Base-by-base conservation (phyloP, 1,140 invertebrate species). In the Calliopsis andreniformis region DNA sequence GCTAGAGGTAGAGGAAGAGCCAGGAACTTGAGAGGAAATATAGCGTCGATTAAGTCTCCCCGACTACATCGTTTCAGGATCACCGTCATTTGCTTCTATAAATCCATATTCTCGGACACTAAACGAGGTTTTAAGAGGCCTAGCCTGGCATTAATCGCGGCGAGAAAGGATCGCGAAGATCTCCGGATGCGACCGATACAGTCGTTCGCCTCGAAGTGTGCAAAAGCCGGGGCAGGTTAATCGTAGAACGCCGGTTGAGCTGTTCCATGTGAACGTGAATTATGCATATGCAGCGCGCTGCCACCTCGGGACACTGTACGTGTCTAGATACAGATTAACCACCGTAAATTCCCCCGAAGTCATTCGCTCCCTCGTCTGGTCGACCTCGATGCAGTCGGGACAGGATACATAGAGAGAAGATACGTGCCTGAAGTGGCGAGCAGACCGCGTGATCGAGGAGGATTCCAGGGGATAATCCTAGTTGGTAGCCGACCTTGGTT, bases 401-500 rank as follows among this genome's bases (percentile, higher is more conserved):
- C 45, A n/a, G 30, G 43, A 16, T 2, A 18, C 64, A 49, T n/a
- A 45, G 47, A 42, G 47, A 25, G 16, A 16, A 71, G 30, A 32
- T 8, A 30, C 30, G 51, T 32, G 64, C 51, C 69, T 75, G 49
- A 70, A 82, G 76, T 62, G 58, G 71, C 82, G 30, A 68, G 28
- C 47, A 39, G 35, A 68, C 62, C 68, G 68, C 76, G 56, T 59
- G 79, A 83, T 83, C 76, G 79, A 76, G 78, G 43, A 82, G 76
- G 63, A 84, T 83, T 84, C 71, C 77, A 83, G 62, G 45, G 77
- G 77, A 84, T 84, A 84, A 84, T 84, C 80, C 67, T 79, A 78
- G 71, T 63, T 67, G 47, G 53, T 82, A 67, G 71, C 55, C 71
- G 80, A 72, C 82, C 82, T 84, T 84, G 80, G 61, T 32, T 77